Conservation (phyloP, 2,888 invertebrate species). For the Noctua janthe region DNA sequence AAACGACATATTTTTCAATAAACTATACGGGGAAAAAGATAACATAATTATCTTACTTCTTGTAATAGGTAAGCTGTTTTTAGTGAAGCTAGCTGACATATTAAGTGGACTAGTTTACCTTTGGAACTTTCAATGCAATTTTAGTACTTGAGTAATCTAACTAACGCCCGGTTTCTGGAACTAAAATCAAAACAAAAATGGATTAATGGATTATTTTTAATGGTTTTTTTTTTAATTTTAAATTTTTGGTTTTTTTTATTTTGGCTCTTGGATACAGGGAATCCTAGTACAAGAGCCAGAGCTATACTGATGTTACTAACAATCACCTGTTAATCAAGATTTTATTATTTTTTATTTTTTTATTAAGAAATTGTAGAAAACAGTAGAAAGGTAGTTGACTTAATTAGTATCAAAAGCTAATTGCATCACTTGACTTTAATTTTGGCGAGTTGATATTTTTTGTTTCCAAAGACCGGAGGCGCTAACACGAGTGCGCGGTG, state of each 20-base stretch:
- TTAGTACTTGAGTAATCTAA: neutral
- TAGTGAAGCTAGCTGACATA: neutral
- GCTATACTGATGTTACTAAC: too few relatives aligned
- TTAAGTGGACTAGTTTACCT: neutral
- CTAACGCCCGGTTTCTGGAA: too few relatives aligned
- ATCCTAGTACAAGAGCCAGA: too few relatives aligned
- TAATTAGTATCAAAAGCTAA: neutral
- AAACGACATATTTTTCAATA: conserved; percentile 4
- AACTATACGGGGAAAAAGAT: neutral
- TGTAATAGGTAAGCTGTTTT: neutral
- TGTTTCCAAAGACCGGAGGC: neutral
- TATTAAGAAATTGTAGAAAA: too few relatives aligned
- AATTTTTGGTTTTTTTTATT: too few relatives aligned
- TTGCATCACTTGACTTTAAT: neutral
- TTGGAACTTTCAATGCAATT: neutral
- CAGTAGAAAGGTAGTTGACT: too few relatives aligned
- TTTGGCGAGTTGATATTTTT: neutral
- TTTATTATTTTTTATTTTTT: too few relatives aligned
- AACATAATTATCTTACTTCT: neutral
- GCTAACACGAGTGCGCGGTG: too few relatives aligned
- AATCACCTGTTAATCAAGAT: too few relatives aligned
- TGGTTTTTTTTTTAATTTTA: too few relatives aligned
- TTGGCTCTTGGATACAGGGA: too few relatives aligned
- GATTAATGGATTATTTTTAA: too few relatives aligned
- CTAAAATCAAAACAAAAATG: neutral